A percentile compares a stretch with the other conserved stretches of the same genome.
Evolutionary conservation across 2,888 invertebrate genomes (phyloP).

Genomic region (Schizotus pectinicornis): DNA sequence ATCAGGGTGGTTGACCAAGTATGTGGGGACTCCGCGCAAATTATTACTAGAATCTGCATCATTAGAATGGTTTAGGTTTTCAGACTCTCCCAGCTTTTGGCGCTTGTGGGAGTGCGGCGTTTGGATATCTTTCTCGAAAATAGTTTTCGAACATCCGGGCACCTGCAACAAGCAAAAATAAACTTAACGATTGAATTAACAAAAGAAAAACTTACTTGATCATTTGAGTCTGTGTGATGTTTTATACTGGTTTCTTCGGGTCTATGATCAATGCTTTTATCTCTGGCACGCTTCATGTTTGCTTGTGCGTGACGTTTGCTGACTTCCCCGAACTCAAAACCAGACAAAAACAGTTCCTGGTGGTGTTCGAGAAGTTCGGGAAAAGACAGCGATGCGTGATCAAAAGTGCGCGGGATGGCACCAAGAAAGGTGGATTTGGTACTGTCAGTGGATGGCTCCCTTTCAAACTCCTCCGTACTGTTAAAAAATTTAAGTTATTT

Average conservation of each 20-base stretch:
- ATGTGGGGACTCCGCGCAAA: constrained; percentile 63
- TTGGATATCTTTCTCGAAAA: constrained; percentile 49
- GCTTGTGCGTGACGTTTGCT: constrained; percentile 31
- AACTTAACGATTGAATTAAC: no score
- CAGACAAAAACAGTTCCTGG: constrained; percentile 49
- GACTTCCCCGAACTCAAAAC: constrained; percentile 50
- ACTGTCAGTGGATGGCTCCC: no score
- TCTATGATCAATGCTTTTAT: no score
- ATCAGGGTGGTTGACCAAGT: constrained; percentile 82
- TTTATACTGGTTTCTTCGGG: no score
- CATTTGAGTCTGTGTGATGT: no score
- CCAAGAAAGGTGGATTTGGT: neutral
- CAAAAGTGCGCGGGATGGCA: constrained; percentile 1
- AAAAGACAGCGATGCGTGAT: constrained; percentile 15
- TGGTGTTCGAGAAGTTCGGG: constrained; percentile 47
- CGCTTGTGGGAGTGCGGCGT: constrained; percentile 52
- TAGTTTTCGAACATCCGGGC: constrained; percentile 35
- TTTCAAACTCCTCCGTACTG: no score
- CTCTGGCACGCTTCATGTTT: constrained; percentile 41
- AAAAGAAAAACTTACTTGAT: no score
- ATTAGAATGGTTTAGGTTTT: constrained; percentile 41
- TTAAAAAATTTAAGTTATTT: no score
- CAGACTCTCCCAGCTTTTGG: constrained; percentile 38
- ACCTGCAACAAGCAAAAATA: constrained; percentile 14
- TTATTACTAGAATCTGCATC: constrained; percentile 45